Evolutionary conservation across 1,140 invertebrate species (phyloP), one percentile per base, ranked within the genome.

Genomic region (Tetramorium simillimum): DNA sequence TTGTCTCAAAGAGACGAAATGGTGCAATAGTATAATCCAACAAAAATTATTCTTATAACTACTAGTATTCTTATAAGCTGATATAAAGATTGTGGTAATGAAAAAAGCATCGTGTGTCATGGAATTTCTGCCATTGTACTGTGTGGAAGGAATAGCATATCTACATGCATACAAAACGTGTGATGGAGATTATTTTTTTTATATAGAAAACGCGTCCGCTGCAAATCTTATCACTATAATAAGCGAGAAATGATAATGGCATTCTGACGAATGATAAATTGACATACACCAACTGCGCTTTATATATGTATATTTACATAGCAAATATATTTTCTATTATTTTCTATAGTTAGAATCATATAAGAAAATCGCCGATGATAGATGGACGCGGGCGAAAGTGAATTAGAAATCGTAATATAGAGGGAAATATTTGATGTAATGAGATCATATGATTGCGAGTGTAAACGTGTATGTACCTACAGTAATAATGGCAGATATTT

Each of bases 401-500:
- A 72, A 84, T 7, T 60, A 56, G 37, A 51, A 56, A n/a, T 81
- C 67, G 21, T 21, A 9, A 51, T 40, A 14, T 69, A 46, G 53
- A 46, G 12, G 37, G 33, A 84, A 43, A 84, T 73, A 75, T 60
- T 84, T 28, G 28, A 60, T 10, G 4, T 28, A 16, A 56, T 24
- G 21, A 69, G n/a, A 69, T 65, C 69, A 24, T 53, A 40, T 56
- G 24, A 40, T 78, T 18, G 73, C 33, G 75, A 86, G 67, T 28
- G 53, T 60, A 89, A 90, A 86, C 72, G 49, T 90, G 62, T 76
- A 72, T 90, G 62, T 76, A 72, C 70, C 62, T 86, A 84, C 78
- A 90, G 63, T 85, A 56, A 89, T 88, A 87, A 84, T 91, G 91
- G 88, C 92, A 92, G 91, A 93, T 92, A 88, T 86, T 89, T 88